Conservation (phyloP, 1,140 invertebrate species). For the Aphaenogaster rudis region DNA sequence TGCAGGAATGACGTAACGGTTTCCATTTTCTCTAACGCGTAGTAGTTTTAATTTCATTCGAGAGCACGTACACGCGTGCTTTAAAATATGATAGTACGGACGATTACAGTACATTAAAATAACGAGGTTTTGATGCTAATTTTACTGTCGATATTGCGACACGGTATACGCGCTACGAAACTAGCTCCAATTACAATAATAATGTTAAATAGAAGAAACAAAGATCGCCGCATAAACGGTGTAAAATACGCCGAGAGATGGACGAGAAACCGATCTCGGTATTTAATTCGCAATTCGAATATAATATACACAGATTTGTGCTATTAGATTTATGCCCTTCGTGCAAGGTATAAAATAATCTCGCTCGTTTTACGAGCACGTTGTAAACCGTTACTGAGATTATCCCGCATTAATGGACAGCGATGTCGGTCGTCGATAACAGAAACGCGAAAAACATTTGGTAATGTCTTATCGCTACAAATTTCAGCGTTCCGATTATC, state of each 20-base stretch:
- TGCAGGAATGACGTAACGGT: constrained; percentile 2
- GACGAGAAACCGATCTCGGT: background rate
- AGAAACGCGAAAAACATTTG: constrained; percentile 32
- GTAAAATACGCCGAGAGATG: background rate
- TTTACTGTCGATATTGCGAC: constrained; percentile 16
- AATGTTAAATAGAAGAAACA: constrained; percentile 7
- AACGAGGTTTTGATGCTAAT: constrained; percentile 22
- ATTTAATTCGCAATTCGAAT: background rate
- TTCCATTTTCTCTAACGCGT: constrained; percentile 15
- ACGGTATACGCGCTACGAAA: background rate
- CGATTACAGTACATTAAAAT: constrained; percentile 12
- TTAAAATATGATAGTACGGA: background rate
- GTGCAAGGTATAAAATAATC: background rate
- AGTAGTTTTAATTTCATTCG: constrained; percentile 25
- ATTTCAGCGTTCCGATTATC: constrained; percentile 46
- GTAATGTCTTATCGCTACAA: constrained; percentile 64
- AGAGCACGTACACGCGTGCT: background rate
- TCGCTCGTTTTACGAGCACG: constrained; percentile 1
- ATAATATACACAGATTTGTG: background rate
- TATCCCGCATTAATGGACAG: background rate
- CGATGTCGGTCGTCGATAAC: background rate
- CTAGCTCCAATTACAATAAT: constrained; percentile 17
- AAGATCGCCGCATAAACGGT: background rate
- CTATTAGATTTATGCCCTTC: background rate
- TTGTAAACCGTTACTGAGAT: constrained; percentile 14